Percentiles rank a stretch among this genome's conserved stretches.
phyloP scores from a whole-genome alignment of 2,113 vertebrate genomes.

The Gadus chalcogrammus region DNA sequence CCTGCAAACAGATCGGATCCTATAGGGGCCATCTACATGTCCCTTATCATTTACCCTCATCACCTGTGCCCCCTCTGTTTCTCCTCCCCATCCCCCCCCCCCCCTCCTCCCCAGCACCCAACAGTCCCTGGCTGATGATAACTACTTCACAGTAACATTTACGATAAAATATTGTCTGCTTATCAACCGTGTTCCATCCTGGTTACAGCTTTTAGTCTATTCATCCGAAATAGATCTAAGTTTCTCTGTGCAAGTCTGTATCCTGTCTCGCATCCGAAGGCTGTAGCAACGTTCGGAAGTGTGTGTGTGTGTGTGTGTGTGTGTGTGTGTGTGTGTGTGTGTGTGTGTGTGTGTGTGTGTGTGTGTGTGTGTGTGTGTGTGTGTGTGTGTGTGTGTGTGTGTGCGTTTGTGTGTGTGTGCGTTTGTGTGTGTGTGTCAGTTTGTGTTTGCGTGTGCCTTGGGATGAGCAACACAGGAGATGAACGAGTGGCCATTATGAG shows the following conservation, averaged over 20 bases:
- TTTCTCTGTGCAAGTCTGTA: no score
- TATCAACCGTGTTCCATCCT: conserved; percentile 52
- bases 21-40: conserved; percentile 4
- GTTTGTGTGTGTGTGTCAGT: no score
- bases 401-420: no score
- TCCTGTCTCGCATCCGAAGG: conserved; percentile 16
- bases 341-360: no score
- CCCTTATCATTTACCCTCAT: no score
- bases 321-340: no score
- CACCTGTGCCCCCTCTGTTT: not conserved
- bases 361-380: not conserved
- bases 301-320: no score
- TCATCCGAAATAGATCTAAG: conserved; percentile 48
- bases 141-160: conserved; percentile 62
- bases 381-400: no score
- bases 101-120: conserved; percentile 4
- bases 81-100: not conserved
- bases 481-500: conserved; percentile 63
- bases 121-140: conserved; percentile 36
- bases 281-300: not conserved
- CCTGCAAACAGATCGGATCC: not conserved
- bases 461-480: conserved; percentile 42
- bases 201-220: conserved; percentile 34
- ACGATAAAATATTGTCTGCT: conserved; percentile 64
- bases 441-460: conserved; percentile 18